A percentile compares a stretch with the other conserved stretches of the same genome.
phyloP scores from a whole-genome alignment of 2,113 vertebrate genomes.

The Naja naja region DNA sequence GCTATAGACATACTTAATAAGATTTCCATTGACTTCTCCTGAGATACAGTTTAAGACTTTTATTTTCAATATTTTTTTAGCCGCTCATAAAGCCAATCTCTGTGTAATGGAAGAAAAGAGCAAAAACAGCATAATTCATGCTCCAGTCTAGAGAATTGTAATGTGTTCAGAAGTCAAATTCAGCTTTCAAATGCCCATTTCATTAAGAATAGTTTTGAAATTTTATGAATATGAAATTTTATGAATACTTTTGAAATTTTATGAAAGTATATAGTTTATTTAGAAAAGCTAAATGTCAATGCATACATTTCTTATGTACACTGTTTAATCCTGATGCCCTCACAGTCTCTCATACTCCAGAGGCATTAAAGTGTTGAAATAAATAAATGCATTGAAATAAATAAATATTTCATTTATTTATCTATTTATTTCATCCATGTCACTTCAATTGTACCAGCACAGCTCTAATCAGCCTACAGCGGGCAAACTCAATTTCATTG shows the following conservation, averaged over 20 bases:
- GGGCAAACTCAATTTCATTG: too few species aligned
- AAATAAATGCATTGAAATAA: neutral
- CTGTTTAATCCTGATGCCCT: neutral
- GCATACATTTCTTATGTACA: neutral
- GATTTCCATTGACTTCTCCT: neutral
- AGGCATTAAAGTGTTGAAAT: neutral
- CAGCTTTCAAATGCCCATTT: neutral
- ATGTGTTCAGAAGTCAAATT: neutral
- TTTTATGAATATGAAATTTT: neutral
- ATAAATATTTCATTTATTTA: neutral
- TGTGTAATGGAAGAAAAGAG: neutral
- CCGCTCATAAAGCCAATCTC: neutral
- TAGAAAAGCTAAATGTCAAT: neutral
- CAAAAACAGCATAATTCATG: neutral
- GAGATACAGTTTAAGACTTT: neutral
- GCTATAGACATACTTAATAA: neutral
- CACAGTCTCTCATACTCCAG: neutral
- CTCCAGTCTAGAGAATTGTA: neutral
- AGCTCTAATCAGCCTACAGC: neutral
- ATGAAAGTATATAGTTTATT: neutral
- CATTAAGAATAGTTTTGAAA: neutral
- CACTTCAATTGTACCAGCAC: neutral
- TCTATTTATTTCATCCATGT: neutral
- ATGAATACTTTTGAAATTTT: neutral
- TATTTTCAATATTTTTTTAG: neutral